phyloP scores from a whole-genome alignment of 2,113 vertebrate species.

The Tetrax tetrax region DNA sequence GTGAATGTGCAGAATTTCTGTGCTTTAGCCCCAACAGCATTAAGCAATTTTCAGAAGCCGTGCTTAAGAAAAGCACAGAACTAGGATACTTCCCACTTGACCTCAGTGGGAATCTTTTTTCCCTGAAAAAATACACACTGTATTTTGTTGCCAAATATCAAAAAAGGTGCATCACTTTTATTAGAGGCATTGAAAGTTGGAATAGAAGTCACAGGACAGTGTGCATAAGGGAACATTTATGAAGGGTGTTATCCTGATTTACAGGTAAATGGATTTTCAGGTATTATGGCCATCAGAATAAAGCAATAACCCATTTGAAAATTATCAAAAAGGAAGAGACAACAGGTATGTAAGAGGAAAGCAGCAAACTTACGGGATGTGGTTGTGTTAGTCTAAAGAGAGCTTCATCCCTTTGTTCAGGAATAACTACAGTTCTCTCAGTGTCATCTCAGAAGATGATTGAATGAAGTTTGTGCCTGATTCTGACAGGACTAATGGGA shows the following conservation, averaged over 20 bases:
- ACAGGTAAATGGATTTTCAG: background rate
- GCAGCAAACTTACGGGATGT: background rate
- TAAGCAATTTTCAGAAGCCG: background rate
- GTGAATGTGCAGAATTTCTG: background rate
- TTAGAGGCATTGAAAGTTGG: background rate
- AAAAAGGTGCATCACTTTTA: background rate
- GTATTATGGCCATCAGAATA: background rate
- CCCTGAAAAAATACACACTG: background rate
- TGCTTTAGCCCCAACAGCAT: background rate
- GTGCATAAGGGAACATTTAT: fast-evolving
- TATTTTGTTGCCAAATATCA: background rate
- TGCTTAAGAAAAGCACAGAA: background rate
- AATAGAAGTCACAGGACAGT: background rate
- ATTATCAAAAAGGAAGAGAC: background rate
- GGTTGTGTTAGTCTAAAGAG: background rate
- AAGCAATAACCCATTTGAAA: background rate
- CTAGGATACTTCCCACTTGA: background rate
- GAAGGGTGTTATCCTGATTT: background rate
- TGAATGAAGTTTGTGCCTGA: constrained; percentile 41
- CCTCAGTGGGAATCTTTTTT: background rate
- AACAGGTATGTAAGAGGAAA: background rate
- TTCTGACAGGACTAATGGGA: constrained; percentile 46
- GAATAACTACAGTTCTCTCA: background rate
- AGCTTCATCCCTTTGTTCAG: background rate
- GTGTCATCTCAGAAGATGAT: background rate